Evolutionary conservation across 2,888 invertebrate species (phyloP), one percentile per base, ranked within the genome.

Genomic region (Agonopterix subpropinquella): DNA sequence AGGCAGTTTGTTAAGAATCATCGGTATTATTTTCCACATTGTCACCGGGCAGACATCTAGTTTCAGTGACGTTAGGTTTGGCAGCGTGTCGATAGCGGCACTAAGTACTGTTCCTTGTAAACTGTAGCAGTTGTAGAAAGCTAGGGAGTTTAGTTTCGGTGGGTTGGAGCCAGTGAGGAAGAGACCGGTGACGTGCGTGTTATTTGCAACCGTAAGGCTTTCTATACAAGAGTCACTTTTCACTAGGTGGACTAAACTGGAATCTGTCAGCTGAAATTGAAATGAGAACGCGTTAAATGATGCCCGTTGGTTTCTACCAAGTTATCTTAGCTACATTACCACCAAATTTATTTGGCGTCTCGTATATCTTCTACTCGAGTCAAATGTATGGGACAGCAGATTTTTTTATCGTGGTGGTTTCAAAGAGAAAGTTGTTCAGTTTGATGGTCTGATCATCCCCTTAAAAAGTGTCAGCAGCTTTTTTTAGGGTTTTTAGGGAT

Each of bases 81-180:
- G 74, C 2, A 86, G 52, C 0, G 62, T 65, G 39, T 79, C 78
- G 4, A 84, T 62, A 1, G 82, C 82, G 0, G 81, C 72, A 41
- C 70, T 65, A 0, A 88, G 64, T 0, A 86, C 80, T 0, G 82
- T 73, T 2, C 80, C 82, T 55, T 88, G 86, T 1, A 88, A 65
- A 48, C 76, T 82, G 59, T 77, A 85, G 73, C 87, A 88, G 65
- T 86, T 84, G 65, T 78, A 77, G 64, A 88, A 83, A 0, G 79
- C 58, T 1, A 88, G 59, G 0, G 81, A 71, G 39, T 54, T 68
- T 3, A 88, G 63, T 15, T 69, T 73, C 4, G 67, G 59, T 0
- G 80, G 75, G 11, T 65, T 70, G 0, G 75, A 57, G 9, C 78
- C 77, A 0, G 78, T 81, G 10, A 88, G 76, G 52, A 88, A 87